Evolutionary conservation across 2,888 invertebrate species (phyloP).

Genomic region (Chrysodeixis includens): DNA sequence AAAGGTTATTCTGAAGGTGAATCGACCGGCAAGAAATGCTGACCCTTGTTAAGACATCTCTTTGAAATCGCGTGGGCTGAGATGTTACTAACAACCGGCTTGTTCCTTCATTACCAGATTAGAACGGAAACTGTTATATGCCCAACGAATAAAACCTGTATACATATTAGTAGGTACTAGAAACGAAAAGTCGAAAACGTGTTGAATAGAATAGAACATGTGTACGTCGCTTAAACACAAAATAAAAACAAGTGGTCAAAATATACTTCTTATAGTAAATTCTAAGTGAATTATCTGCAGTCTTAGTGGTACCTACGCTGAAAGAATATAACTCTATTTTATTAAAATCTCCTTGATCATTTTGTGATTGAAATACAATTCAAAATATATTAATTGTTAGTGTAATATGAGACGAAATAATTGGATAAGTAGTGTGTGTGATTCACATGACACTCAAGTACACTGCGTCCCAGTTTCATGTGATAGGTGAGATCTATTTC

Average conservation of each 20-base stretch:
- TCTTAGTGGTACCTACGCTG: no score
- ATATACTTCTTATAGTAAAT: no score
- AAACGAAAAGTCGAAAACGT: no score
- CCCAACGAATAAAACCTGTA: constrained; percentile 16
- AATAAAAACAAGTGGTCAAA: no score
- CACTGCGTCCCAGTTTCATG: constrained; percentile 22
- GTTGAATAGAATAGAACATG: no score
- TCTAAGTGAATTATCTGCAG: no score
- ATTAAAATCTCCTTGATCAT: no score
- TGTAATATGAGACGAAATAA: neutral
- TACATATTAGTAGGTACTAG: no score
- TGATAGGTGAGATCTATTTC: constrained; percentile 40
- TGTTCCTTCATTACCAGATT: constrained; percentile 40
- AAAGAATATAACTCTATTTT: no score
- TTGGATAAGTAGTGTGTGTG: neutral
- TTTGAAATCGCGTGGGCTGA: constrained; percentile 10
- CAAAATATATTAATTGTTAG: neutral
- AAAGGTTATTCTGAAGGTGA: neutral
- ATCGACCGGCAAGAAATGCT: neutral
- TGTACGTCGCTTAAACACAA: no score
- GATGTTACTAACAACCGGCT: constrained; percentile 24
- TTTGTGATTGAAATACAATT: neutral
- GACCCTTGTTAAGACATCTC: constrained; percentile 9
- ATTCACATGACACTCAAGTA: constrained; percentile 10
- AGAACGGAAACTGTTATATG: constrained; percentile 25